Base-by-base conservation (phyloP, 1,140 invertebrate genomes). In the Arion vulgaris region DNA sequence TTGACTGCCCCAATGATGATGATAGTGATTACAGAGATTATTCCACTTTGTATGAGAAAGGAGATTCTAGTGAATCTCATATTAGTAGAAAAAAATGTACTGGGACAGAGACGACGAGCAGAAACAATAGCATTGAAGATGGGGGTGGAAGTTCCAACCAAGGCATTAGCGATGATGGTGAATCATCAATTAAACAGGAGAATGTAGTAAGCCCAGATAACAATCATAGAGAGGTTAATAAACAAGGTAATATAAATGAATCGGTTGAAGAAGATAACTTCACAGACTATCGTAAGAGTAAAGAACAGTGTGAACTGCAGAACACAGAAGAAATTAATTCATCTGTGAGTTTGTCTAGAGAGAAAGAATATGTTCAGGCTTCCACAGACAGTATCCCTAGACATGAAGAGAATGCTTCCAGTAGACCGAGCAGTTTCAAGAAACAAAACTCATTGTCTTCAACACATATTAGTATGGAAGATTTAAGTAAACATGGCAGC, bases 1-100 rank as follows among this genome's bases (percentile, higher is more conserved):
- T 45, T 38, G 73, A 34, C 41, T 39, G 49, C 28, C 38, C 34
- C 28, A 49, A 53, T 71, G 80, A 72, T 53, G 80, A 82, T 51
- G 80, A 77, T 28, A 41, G 73, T 71, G 75, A 77, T 36, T 71
- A 78, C 26, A 66, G 69, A 76, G 41, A 45, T 15, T 36, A 41
- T 28, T 53, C 36, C 45, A 38, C 38, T 80, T 5, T 49, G 13
- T 36, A 69, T 41, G 79, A 68, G 13, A 62, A 83, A 36, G 78
- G 51, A 39, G 53, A 81, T 32, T 72, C 72, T 11, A 38, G 28
- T 45, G 73, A 75, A 32, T 53, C 71, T 45, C 23, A 80, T 34
- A 49, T 23, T 39, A 69, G 74, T n/a, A 32, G 78, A 78, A 26
- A 34, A 36, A 26, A 73, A 19, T 28, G 57, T 66, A 39, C 11